Evolutionary conservation across 2,888 invertebrate species (phyloP), one percentile per base, ranked within the genome.

Genomic region (Cephus pulcher): DNA sequence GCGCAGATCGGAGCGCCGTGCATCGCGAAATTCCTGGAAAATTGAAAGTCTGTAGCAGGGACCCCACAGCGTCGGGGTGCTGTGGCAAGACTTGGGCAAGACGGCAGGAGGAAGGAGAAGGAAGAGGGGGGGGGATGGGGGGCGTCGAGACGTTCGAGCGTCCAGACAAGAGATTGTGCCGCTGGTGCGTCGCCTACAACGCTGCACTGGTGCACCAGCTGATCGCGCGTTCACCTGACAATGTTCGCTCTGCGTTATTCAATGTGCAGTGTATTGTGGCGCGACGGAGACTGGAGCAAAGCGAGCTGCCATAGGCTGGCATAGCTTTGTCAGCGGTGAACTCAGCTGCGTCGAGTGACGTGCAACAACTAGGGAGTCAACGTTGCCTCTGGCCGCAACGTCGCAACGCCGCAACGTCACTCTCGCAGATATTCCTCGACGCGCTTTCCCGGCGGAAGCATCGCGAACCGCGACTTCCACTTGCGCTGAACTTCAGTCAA

Each of bases 381-480:
- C 76, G 78, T 77, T 75, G 78, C 74, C 74, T 77, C 73, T 76
- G 80, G 71, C 37, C 75, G 78, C 79, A 78, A 77, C 78, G 76
- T 73, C 35, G 75, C 23, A 80, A 75, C 76, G 34, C 1, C 80
- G 80, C 80, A 71, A 77, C 76, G 79, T 68, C 82, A 83, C 80
- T 79, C 79, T 81, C 76, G 77, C 76, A 73, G 83, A 84, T 88
- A 88, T 82, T 87, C 82, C 80, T 83, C 82, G 84, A 80, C 85
- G 81, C 77, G 82, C 86, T 82, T 85, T 79, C 84, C 81, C 82
- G 81, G 76, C 78, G 82, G 86, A 83, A 85, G 84, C 84, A 84
- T 86, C 86, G 77, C 69, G 40, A 40, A 15, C 40, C 40, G 40
- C 30, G 70, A 11, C 70, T 33, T 70, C 70, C 70, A 70, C 32